Conservation (phyloP, 2,113 vertebrate species). For the Raja brachyura region DNA sequence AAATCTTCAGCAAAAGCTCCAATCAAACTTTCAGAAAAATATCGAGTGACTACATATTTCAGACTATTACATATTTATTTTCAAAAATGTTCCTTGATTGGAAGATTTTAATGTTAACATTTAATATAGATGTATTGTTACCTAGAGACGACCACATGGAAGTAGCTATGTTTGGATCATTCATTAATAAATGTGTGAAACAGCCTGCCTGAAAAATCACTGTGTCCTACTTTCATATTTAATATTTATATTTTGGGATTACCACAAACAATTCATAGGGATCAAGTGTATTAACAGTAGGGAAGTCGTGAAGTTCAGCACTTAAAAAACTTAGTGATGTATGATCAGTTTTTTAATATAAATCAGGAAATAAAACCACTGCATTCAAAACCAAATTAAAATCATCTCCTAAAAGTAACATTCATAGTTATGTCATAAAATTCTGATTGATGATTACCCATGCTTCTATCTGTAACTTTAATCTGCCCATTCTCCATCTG, state of each 20-base stretch:
- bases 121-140: background rate
- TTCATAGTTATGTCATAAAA: background rate
- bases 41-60: background rate
- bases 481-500: background rate
- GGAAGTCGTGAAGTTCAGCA: background rate
- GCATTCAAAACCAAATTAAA: background rate
- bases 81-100: background rate
- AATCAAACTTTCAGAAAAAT: conserved; percentile 11
- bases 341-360: background rate
- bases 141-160: background rate
- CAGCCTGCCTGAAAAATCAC: conserved; percentile 1
- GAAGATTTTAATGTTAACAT: background rate
- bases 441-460: background rate
- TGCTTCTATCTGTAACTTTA: background rate
- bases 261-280: too few species aligned
- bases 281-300: background rate
- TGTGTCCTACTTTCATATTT: background rate
- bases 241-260: background rate
- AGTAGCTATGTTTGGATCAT: background rate
- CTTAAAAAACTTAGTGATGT: background rate
- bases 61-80: background rate
- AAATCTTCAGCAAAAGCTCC: background rate
- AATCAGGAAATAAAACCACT: background rate
- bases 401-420: background rate
- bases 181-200: background rate